A percentile compares a stretch with the other conserved stretches of the same genome.
These are phyloP conservation scores for Dolomedes plantarius DNA, from an alignment of 2,888 invertebrate species.

Conservation along the genomic window DNA sequence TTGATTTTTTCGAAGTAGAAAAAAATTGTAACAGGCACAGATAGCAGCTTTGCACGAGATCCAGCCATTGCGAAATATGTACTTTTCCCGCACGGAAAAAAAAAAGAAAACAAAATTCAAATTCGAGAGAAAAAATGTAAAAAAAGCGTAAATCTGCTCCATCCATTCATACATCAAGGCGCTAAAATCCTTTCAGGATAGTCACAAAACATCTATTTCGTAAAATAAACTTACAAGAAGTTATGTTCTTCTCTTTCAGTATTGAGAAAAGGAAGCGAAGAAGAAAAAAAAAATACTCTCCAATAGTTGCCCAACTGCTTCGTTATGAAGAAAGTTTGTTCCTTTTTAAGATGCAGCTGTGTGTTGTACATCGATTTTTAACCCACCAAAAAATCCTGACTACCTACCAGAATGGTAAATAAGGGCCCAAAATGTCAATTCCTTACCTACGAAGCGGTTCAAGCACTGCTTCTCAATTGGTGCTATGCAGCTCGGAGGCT, in stretches of 20 bases:
- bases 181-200: conserved; percentile 6
- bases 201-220: conserved; percentile 14
- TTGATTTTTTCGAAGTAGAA: too few relatives aligned
- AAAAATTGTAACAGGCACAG: too few relatives aligned
- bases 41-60: too few relatives aligned
- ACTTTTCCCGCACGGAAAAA: too few relatives aligned
- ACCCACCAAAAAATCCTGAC: conserved; percentile 33
- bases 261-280: background rate
- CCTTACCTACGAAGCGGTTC: conserved; percentile 47
- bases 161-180: conserved; percentile 3
- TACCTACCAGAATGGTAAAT: conserved; percentile 62
- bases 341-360: conserved; percentile 63
- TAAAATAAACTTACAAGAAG: conserved; percentile 13
- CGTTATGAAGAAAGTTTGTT: conserved; percentile 68
- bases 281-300: background rate
- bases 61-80: too few relatives aligned
- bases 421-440: conserved; percentile 65
- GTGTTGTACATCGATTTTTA: conserved; percentile 57
- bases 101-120: too few relatives aligned
- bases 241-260: background rate
- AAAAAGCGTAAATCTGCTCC: background rate
- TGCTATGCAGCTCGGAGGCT: conserved; percentile 63
- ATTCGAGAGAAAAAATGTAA: too few relatives aligned
- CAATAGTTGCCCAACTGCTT: conserved; percentile 34
- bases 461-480: conserved; percentile 60